A percentile compares a stretch with the other conserved stretches of the same genome.
phyloP scores from a whole-genome alignment of 2,888 invertebrate genomes.

The Rhagonycha lutea region DNA sequence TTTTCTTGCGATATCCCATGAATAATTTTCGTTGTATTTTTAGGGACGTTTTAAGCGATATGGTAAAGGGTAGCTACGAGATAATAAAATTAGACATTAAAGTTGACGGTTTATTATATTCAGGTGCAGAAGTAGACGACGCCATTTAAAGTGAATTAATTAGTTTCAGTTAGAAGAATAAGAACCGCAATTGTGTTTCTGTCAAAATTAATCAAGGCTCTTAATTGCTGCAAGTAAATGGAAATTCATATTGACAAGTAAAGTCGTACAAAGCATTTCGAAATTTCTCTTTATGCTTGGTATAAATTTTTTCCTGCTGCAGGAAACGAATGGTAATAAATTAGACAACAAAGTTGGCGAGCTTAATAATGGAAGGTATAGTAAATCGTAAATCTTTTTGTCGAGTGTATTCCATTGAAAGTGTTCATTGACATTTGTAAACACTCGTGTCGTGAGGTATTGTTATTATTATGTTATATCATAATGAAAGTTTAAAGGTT shows the following conservation, averaged over 20 bases:
- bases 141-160: not conserved
- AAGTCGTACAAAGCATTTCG: not conserved
- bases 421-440: not conserved
- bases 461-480: not conserved
- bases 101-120: not conserved
- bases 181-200: not conserved
- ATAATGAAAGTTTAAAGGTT: not conserved
- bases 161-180: not conserved
- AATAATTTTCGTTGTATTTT: not conserved
- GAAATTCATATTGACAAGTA: not conserved
- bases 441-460: not conserved
- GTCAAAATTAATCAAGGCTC: not conserved
- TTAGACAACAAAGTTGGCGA: not conserved
- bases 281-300: not conserved
- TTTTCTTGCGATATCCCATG: not conserved
- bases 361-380: not conserved
- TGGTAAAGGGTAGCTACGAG: not conserved
- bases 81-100: not conserved
- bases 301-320: not conserved
- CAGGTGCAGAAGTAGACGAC: not conserved
- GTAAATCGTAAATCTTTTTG: not conserved
- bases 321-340: not conserved
- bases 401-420: not conserved
- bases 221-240: not conserved
- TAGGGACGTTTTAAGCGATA: not conserved